These are phyloP conservation scores for Tetramorium parvispinum DNA, from an alignment of 1,140 invertebrate species.

Conservation along the genomic window DNA sequence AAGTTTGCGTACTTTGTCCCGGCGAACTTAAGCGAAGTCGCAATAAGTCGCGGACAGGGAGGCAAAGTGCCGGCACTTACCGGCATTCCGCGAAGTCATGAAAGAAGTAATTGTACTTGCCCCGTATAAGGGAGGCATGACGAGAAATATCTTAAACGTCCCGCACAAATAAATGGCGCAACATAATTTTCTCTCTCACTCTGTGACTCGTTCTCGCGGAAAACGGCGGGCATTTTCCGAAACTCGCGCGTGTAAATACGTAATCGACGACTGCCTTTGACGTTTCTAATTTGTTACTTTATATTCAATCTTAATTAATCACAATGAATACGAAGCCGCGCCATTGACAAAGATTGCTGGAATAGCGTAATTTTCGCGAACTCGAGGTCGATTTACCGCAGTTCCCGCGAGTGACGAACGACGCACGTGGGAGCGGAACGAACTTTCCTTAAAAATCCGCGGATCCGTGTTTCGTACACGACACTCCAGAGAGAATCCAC, in stretches of 20 bases:
- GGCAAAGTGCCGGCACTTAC: slow-evolving; percentile 38
- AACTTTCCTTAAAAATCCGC: slow-evolving; percentile 65
- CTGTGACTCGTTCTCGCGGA: not conserved
- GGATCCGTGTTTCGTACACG: slow-evolving; percentile 54
- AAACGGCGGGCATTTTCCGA: not conserved
- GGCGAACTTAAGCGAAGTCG: slow-evolving; percentile 57
- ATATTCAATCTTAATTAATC: not conserved
- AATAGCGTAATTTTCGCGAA: slow-evolving; percentile 48
- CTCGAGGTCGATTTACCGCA: slow-evolving; percentile 61
- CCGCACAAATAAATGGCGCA: not conserved
- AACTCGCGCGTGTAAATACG: not conserved
- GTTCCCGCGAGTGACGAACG: slow-evolving; percentile 30
- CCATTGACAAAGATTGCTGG: slow-evolving; percentile 30
- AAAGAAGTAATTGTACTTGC: slow-evolving; percentile 24
- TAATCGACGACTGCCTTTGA: not conserved
- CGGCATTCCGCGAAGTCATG: slow-evolving; percentile 44
- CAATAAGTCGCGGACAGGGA: slow-evolving; percentile 53
- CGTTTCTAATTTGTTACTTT: not conserved
- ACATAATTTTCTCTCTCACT: not conserved
- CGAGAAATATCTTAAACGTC: not conserved
- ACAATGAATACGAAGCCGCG: not conserved
- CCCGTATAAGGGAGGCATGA: not conserved
- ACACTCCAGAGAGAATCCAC: slow-evolving; percentile 61
- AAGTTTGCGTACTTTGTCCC: slow-evolving; percentile 58
- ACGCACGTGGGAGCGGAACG: slow-evolving; percentile 41